Percentiles rank a stretch among this genome's conserved stretches.
Evolutionary conservation across 2,888 invertebrate species (phyloP).

Genomic region (Encarsia formosa): DNA sequence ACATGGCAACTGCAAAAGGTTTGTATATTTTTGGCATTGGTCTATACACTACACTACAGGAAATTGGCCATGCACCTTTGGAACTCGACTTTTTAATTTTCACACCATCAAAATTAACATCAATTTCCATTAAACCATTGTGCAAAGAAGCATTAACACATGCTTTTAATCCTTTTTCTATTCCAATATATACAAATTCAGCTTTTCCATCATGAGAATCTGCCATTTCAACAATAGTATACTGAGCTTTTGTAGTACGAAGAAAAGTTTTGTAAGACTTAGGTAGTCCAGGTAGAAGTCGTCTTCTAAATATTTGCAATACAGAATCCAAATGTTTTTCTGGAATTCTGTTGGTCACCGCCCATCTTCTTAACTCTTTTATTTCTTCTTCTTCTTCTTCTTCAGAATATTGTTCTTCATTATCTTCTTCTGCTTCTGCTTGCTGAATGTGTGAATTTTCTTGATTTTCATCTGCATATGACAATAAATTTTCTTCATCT

Average conservation of each 20-base stretch:
- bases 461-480: too few species aligned
- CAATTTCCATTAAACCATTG: slow-evolving; percentile 16
- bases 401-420: too few species aligned
- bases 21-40: slow-evolving; percentile 24
- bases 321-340: slow-evolving; percentile 4
- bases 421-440: too few species aligned
- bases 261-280: slow-evolving; percentile 11
- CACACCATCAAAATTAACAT: slow-evolving; percentile 28
- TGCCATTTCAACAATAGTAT: slow-evolving; percentile 15
- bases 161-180: slow-evolving; percentile 19
- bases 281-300: slow-evolving; percentile 11
- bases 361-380: slow-evolving; percentile 6
- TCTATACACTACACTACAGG: slow-evolving; percentile 19
- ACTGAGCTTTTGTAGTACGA: neutral
- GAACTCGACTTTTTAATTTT: slow-evolving; percentile 20
- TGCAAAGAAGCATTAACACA: slow-evolving; percentile 16
- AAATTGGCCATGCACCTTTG: slow-evolving; percentile 26
- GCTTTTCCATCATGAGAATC: slow-evolving; percentile 6
- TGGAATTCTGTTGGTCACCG: slow-evolving; percentile 3
- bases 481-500: too few species aligned
- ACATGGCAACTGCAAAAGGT: slow-evolving; percentile 26
- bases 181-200: slow-evolving; percentile 26
- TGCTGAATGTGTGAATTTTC: too few species aligned
- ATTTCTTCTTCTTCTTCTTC: slow-evolving; percentile 17
- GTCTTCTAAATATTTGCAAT: slow-evolving; percentile 11